Percentiles rank a stretch among this genome's conserved stretches.
phyloP scores from a whole-genome alignment of 2,888 invertebrate genomes.

The Cheilosia scutellata region DNA sequence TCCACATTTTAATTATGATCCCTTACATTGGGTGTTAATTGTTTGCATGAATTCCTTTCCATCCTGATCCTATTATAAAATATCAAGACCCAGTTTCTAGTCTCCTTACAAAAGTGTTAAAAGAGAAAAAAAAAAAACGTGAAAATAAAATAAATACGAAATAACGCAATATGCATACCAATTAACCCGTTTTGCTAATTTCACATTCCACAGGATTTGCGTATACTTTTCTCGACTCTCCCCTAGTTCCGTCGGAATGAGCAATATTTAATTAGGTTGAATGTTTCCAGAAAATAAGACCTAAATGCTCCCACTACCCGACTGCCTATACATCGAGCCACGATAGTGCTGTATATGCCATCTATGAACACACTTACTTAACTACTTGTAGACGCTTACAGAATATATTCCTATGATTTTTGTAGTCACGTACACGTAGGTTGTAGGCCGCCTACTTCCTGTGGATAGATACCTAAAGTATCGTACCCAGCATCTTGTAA shows the following conservation, averaged over 20 bases:
- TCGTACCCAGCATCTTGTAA: constrained; percentile 34
- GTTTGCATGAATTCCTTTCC: constrained; percentile 21
- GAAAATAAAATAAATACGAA: not conserved
- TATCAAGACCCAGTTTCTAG: not conserved
- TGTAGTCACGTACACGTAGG: constrained; percentile 48
- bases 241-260: constrained; percentile 23
- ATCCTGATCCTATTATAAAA: constrained; percentile 7
- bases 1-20: constrained; percentile 30
- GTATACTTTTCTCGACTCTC: constrained; percentile 14
- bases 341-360: constrained; percentile 31
- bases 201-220: constrained; percentile 67
- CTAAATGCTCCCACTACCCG: constrained; percentile 32
- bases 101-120: constrained; percentile 3
- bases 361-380: constrained; percentile 31
- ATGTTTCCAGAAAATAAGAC: constrained; percentile 52
- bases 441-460: constrained; percentile 37
- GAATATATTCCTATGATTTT: constrained; percentile 36
- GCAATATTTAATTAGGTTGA: constrained; percentile 72
- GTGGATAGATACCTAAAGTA: constrained; percentile 29
- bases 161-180: constrained; percentile 65
- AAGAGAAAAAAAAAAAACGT: not conserved
- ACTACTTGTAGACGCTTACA: constrained; percentile 10
- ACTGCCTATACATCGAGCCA: not conserved
- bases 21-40: constrained; percentile 49
- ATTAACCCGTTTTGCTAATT: constrained; percentile 68